A percentile compares a stretch with the other conserved stretches of the same genome.
Evolutionary conservation across 2,888 invertebrate species (phyloP).

Genomic region (Oscheius sp.): DNA sequence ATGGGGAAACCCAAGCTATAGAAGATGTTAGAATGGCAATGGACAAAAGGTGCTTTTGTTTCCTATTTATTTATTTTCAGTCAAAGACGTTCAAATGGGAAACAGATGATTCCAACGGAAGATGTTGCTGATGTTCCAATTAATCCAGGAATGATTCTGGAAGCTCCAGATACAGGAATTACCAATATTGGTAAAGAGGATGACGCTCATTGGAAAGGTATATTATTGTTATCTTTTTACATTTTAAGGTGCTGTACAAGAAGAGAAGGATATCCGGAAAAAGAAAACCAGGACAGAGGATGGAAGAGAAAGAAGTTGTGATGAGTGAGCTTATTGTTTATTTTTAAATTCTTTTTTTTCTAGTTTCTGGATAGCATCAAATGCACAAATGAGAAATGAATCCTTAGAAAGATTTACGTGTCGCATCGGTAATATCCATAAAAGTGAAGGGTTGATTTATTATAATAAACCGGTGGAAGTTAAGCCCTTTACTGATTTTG

Average conservation of each 20-base stretch:
- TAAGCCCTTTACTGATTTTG: background rate
- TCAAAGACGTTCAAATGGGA: no score
- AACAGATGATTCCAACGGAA: conserved; percentile 3
- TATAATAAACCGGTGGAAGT: background rate
- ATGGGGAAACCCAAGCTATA: background rate
- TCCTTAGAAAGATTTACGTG: no score
- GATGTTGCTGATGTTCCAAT: conserved; percentile 27
- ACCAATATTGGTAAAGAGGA: conserved; percentile 27
- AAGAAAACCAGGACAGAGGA: conserved; percentile 19
- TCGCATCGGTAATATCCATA: no score
- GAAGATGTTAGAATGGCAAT: background rate
- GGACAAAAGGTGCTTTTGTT: background rate
- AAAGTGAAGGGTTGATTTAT: no score
- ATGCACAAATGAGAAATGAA: no score
- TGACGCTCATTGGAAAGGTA: conserved; percentile 33
- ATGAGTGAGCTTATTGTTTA: background rate
- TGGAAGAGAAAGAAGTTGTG: background rate
- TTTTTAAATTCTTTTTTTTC: conserved; percentile 5
- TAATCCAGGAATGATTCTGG: background rate
- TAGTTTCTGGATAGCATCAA: no score
- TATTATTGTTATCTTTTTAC: background rate
- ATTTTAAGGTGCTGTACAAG: conserved; percentile 16
- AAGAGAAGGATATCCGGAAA: conserved; percentile 28
- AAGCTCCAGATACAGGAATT: background rate
- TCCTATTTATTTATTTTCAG: background rate